phyloP scores from a whole-genome alignment of 2,888 invertebrate genomes.

The Agrypnus murinus region DNA sequence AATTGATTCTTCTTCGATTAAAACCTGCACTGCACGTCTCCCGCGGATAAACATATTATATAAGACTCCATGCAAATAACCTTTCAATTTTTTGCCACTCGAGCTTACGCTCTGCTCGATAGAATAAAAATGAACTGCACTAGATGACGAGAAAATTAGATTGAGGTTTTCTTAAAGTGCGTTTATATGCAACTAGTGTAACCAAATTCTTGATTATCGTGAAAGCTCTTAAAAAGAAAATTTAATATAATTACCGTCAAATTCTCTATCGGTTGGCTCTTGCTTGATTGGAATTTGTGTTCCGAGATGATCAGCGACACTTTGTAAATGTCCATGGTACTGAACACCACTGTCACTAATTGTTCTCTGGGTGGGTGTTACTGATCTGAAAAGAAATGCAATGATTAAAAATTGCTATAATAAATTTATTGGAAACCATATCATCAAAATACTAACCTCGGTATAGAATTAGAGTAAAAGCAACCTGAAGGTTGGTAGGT shows the following conservation, averaged over 20 bases:
- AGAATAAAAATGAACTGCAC: conserved; percentile 48
- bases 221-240: not conserved
- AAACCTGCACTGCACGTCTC: conserved; percentile 66
- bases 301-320: conserved; percentile 40
- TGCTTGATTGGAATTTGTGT: conserved; percentile 65
- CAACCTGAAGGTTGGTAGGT: conserved; percentile 66
- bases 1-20: conserved; percentile 71
- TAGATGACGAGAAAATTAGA: conserved; percentile 44
- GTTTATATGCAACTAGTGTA: conserved; percentile 17
- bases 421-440: not conserved
- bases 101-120: conserved; percentile 38
- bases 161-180: conserved; percentile 31
- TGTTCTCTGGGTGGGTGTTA: conserved; percentile 33
- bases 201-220: not conserved
- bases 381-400: conserved; percentile 45
- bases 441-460: conserved; percentile 56
- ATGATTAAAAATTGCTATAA: not conserved
- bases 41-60: conserved; percentile 67
- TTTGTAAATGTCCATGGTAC: conserved; percentile 43
- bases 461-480: conserved; percentile 65
- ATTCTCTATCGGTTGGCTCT: conserved; percentile 66
- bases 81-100: conserved; percentile 52
- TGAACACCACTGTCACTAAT: conserved; percentile 31
- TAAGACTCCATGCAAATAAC: conserved; percentile 55
- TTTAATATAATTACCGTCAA: conserved; percentile 61